Base-by-base conservation (phyloP, 2,888 invertebrate species). In the Autographa pulchrina region DNA sequence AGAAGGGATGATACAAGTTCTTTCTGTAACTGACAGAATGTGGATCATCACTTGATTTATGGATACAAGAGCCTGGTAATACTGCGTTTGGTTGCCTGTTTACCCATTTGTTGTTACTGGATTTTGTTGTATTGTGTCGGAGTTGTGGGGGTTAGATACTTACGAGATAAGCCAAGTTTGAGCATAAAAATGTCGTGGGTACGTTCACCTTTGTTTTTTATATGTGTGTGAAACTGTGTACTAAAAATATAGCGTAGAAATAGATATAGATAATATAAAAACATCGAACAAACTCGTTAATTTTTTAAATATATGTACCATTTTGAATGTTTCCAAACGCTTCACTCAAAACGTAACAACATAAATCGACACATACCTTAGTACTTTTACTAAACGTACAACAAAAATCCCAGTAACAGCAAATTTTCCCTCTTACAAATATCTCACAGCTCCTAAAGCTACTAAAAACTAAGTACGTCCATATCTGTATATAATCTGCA, bases 1-100 rank as follows among this genome's bases (percentile, higher is more conserved):
- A 85, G 86, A 83, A 85, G 84, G 82, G 80, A 84, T 82, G 86
- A 87, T 86, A 85, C 82, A 81, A 86, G 85, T 86, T 84, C 80
- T 85, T 86, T 86, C 83, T 82, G 83, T 84, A 83, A 84, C 83
- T 83, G 83, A 84, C 83, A 84, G 82, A 80, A 83, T 75, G 75
- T 76, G 83, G 80, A 84, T 83, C 85, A 83, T 83, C 83, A 80
- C 78, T 82, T 83, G 83, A 83, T 83, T 83, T 84, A 83, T 83
- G 74, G 68, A 71, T 83, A 77, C 80, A 82, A 84, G 86, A 14
- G 63, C 52, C 75, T 75, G 65, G 75, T 82, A 72, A 81, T 72
- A 61, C 66, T 73, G 69, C 73, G 61, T 41, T 52, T 54, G 60
- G 77, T 68, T 25, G 62, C 63, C 71, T 31, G 70, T 70, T 56